Conservation (phyloP, 1,140 invertebrate species). For the Plectrocnemia conspersa region DNA sequence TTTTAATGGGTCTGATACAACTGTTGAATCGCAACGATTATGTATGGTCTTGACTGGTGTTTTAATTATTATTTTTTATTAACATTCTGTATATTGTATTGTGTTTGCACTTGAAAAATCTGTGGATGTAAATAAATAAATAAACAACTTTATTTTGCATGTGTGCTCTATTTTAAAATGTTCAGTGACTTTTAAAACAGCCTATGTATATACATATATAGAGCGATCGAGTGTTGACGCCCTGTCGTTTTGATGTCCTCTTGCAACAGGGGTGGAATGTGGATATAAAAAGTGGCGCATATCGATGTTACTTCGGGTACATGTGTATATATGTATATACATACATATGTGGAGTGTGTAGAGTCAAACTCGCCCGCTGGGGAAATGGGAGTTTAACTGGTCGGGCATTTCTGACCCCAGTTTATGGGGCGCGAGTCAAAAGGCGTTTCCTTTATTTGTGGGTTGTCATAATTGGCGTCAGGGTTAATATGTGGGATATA, state of each 20-base stretch:
- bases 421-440: slow-evolving; percentile 2
- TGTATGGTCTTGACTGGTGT: too few relatives aligned
- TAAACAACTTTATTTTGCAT: too few relatives aligned
- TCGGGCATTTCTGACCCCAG: slow-evolving; percentile 3
- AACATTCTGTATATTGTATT: too few relatives aligned
- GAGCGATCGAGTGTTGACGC: slow-evolving; percentile 4
- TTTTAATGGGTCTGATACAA: too few relatives aligned
- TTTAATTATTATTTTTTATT: too few relatives aligned
- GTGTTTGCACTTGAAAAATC: too few relatives aligned
- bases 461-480: slow-evolving; percentile 14
- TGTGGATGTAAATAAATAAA: too few relatives aligned
- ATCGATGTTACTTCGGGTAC: not conserved
- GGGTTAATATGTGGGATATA: slow-evolving; percentile 15
- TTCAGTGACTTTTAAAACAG: too few relatives aligned
- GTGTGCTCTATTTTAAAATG: too few relatives aligned
- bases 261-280: slow-evolving; percentile 2
- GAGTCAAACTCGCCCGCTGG: not conserved
- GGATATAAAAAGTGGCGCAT: slow-evolving; percentile 3
- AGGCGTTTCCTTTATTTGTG: slow-evolving; percentile 18
- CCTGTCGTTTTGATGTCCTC: slow-evolving; percentile 19
- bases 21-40: too few relatives aligned
- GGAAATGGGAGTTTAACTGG: not conserved
- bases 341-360: not conserved
- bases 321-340: not conserved
- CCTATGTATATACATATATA: not conserved